Conservation (phyloP, 1,140 invertebrate species). For the Tetramorium simillimum region DNA sequence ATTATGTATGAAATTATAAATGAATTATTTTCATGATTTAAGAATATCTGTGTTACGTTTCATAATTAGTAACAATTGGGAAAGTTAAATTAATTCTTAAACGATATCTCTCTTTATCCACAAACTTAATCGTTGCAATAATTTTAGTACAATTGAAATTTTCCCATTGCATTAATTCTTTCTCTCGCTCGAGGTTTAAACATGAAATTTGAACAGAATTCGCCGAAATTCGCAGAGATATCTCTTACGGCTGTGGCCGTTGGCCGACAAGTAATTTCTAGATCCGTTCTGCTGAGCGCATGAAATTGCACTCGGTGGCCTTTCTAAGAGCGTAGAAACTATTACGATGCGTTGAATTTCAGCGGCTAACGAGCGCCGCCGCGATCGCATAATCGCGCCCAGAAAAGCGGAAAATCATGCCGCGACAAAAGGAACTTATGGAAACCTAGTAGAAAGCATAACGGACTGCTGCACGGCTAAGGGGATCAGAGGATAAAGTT, state of each 20-base stretch:
- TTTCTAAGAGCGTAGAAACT: slow-evolving; percentile 39
- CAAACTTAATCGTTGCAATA: neutral
- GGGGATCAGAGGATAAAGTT: slow-evolving; percentile 50
- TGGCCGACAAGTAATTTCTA: slow-evolving; percentile 10
- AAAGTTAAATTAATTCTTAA: neutral
- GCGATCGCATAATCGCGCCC: slow-evolving; percentile 47
- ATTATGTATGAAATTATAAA: neutral
- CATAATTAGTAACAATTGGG: neutral
- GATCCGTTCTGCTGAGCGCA: slow-evolving; percentile 41
- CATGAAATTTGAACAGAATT: neutral
- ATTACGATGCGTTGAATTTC: slow-evolving; percentile 40
- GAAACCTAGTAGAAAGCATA: slow-evolving; percentile 55
- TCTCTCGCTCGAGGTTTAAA: neutral
- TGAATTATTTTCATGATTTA: neutral
- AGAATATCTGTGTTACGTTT: neutral
- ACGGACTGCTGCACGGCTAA: slow-evolving; percentile 24
- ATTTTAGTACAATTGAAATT: neutral
- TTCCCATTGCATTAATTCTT: too few species aligned
- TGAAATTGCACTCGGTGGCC: slow-evolving; percentile 36
- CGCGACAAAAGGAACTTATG: slow-evolving; percentile 52
- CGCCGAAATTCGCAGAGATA: neutral
- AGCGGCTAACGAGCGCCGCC: slow-evolving; percentile 39
- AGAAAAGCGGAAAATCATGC: slow-evolving; percentile 60
- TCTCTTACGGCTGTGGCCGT: neutral
- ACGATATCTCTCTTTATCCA: neutral